A percentile compares a stretch with the other conserved stretches of the same genome.
phyloP scores from a whole-genome alignment of 30 jellyfish, hydroid and myxozoan species.

The Clytia hemisphaerica region DNA sequence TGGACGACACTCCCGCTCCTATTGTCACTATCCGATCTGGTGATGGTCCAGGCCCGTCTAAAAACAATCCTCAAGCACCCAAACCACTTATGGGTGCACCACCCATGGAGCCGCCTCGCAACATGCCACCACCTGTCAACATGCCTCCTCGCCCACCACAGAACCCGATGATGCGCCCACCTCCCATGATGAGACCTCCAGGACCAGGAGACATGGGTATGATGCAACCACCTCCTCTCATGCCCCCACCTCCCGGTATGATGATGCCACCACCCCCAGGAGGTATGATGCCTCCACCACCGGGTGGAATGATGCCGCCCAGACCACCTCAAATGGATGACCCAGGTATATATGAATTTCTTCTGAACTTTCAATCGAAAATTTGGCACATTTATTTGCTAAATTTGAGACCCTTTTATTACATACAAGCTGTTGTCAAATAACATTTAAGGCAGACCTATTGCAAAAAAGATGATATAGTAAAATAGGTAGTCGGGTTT shows the following conservation, averaged over 20 bases:
- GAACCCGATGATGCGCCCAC: constrained; percentile 22
- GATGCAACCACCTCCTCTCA: constrained; percentile 26
- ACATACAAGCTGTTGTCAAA: too few species aligned
- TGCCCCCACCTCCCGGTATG: constrained; percentile 65
- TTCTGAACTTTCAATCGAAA: not conserved
- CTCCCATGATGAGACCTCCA: constrained; percentile 65
- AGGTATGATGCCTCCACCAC: constrained; percentile 70
- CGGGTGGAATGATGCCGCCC: constrained; percentile 34
- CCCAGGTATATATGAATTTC: constrained; percentile 9
- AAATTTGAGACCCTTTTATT: too few species aligned
- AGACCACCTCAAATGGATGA: constrained; percentile 66
- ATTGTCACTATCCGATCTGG: constrained; percentile 25
- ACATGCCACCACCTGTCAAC: not conserved
- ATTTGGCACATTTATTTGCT: too few species aligned
- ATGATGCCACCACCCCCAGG: constrained; percentile 68
- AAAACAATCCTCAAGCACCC: constrained; percentile 30
- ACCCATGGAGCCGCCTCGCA: constrained; percentile 14
- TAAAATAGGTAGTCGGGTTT: too few species aligned
- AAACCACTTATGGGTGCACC: constrained; percentile 15
- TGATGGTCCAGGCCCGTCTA: constrained; percentile 54
- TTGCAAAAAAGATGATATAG: too few species aligned
- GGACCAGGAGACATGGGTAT: constrained; percentile 49
- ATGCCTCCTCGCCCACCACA: not conserved
- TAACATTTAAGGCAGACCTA: too few species aligned
- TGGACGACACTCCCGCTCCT: constrained; percentile 35